Evolutionary conservation across 2,888 invertebrate genomes (phyloP).

Genomic region (Meteorus colon): DNA sequence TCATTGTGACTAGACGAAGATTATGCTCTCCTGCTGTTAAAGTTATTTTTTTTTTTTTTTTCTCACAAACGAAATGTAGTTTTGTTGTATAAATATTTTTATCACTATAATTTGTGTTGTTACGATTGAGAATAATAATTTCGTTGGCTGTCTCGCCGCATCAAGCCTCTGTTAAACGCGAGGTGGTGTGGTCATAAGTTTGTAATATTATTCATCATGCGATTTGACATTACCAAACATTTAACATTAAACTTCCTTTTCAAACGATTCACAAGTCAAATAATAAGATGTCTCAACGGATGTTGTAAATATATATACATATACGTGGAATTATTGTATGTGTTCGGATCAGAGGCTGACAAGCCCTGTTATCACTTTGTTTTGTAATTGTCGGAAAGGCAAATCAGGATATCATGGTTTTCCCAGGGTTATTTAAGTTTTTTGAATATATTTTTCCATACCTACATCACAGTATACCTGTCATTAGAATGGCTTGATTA

Average conservation of each 20-base stretch:
- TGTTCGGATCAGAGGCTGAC: too few relatives aligned
- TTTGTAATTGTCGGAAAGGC: constrained; percentile 59
- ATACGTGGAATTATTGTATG: too few relatives aligned
- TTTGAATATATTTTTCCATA: constrained; percentile 17
- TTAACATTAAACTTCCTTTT: background rate
- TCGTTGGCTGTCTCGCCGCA: too few relatives aligned
- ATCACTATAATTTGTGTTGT: too few relatives aligned
- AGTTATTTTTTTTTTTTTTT: constrained; percentile 59
- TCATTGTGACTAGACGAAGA: constrained; percentile 14
- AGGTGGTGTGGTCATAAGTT: too few relatives aligned
- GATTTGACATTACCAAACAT: background rate
- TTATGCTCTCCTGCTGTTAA: constrained; percentile 66
- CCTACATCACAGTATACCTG: constrained; percentile 20
- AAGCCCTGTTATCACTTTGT: constrained; percentile 49
- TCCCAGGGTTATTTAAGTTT: constrained; percentile 45
- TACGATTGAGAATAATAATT: too few relatives aligned
- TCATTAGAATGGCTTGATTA: background rate
- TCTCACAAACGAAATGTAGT: constrained; percentile 58
- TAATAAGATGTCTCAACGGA: too few relatives aligned
- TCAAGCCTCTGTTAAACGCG: too few relatives aligned
- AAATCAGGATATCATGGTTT: constrained; percentile 66
- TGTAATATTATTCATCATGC: too few relatives aligned
- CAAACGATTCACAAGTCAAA: too few relatives aligned
- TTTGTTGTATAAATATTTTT: constrained; percentile 11
- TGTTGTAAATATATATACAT: too few relatives aligned